These are phyloP conservation scores for Myotis planiceps DNA, from an alignment of 2,797 vertebrate genomes.

Conservation along the genomic window DNA sequence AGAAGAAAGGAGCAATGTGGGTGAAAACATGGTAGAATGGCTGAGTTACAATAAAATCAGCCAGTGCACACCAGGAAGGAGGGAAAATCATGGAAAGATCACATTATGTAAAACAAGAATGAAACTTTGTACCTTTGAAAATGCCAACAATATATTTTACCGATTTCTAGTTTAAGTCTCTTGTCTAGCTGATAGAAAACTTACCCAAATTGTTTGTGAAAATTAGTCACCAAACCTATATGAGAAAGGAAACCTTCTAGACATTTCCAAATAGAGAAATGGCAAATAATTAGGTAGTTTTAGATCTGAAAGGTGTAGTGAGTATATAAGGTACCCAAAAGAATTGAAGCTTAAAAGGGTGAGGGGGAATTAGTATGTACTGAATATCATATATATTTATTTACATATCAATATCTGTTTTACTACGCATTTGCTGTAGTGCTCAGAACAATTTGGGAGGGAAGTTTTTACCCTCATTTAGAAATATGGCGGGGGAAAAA, in stretches of 20 bases:
- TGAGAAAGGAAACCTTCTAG: background rate
- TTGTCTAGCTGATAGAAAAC: background rate
- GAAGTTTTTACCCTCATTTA: background rate
- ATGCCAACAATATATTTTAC: background rate
- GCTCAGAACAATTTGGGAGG: constrained; percentile 1
- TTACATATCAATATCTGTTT: background rate
- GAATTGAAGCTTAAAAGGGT: background rate
- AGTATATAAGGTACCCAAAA: background rate
- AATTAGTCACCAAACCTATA: background rate
- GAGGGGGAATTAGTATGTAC: background rate
- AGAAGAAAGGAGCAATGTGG: background rate
- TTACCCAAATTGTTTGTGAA: background rate
- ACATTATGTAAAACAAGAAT: background rate
- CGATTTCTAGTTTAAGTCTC: background rate
- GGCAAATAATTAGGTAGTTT: background rate
- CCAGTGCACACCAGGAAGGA: background rate
- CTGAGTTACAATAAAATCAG: background rate
- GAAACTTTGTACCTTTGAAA: constrained; percentile 6
- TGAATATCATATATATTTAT: background rate
- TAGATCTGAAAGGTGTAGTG: background rate
- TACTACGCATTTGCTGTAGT: background rate
- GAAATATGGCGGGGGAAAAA: background rate
- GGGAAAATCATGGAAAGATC: background rate
- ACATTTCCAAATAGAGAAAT: constrained; percentile 6
- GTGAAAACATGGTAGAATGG: background rate